These are phyloP conservation scores for Lepidiolamprologus cunningtoni DNA, from an alignment of 2,113 vertebrate genomes.

Conservation along the genomic window DNA sequence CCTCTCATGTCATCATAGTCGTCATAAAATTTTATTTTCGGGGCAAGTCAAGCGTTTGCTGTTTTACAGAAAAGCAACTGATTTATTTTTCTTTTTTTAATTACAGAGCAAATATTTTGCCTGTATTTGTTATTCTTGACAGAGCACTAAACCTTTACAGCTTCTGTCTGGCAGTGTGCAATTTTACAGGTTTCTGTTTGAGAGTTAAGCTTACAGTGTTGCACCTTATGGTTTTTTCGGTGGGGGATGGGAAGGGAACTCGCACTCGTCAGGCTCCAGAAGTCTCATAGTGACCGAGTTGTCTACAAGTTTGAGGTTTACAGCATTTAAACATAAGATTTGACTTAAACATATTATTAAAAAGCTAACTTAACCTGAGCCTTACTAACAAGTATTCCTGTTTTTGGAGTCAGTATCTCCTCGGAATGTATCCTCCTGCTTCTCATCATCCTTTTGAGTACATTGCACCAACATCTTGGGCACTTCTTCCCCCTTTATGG, in stretches of 20 bases:
- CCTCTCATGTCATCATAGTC: background rate
- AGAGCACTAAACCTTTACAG: background rate
- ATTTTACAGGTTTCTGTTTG: background rate
- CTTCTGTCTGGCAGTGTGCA: background rate
- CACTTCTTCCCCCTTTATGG: background rate
- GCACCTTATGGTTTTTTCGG: background rate
- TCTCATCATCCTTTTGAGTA: background rate
- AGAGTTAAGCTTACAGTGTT: conserved; percentile 21
- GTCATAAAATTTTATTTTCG: background rate
- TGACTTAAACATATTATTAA: background rate
- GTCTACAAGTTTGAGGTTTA: background rate
- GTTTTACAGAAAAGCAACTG: background rate
- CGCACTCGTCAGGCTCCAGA: background rate
- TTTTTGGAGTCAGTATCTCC: background rate
- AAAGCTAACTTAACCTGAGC: conserved; percentile 3
- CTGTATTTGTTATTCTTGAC: background rate
- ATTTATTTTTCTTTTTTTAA: background rate
- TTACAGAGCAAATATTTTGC: background rate
- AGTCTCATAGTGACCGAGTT: background rate
- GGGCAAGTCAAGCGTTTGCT: background rate
- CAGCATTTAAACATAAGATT: background rate
- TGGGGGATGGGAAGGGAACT: background rate
- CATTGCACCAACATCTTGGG: background rate
- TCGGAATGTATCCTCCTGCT: conserved; percentile 16
- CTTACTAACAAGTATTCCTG: conserved; percentile 28